Percentiles rank a stretch among this genome's conserved stretches.
These are phyloP conservation scores for Cardiocondyla obscurior DNA, from an alignment of 1,140 invertebrate species.

Conservation along the genomic window DNA sequence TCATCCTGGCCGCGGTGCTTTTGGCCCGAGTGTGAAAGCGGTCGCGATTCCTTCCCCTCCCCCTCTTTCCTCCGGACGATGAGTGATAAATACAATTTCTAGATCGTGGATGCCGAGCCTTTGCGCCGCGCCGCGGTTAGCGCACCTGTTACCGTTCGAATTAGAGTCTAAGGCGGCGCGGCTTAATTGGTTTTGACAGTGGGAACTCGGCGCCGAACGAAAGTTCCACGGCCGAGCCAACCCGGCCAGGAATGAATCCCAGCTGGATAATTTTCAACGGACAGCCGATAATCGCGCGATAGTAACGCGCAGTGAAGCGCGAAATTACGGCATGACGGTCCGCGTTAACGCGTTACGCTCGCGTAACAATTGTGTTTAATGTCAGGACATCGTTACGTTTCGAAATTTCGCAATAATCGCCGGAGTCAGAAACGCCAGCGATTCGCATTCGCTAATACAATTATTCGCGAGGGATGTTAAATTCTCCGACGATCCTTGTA, in stretches of 20 bases:
- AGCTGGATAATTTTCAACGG: not conserved
- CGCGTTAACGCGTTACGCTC: not conserved
- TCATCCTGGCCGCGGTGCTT: not conserved
- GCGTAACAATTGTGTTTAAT: not conserved
- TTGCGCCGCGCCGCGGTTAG: too few relatives aligned
- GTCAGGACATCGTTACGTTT: not conserved
- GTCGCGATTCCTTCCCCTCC: not conserved
- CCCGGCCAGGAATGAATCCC: not conserved
- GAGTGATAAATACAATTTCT: not conserved
- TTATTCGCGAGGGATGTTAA: not conserved
- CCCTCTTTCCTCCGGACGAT: too few relatives aligned
- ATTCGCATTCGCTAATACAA: not conserved
- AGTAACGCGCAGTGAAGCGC: conserved; percentile 7
- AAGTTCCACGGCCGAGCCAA: not conserved
- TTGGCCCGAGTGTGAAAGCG: conserved; percentile 30
- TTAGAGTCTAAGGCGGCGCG: not conserved
- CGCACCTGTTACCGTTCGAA: not conserved
- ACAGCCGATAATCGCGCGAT: not conserved
- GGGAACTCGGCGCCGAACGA: not conserved
- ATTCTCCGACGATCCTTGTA: too few relatives aligned
- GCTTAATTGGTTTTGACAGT: not conserved
- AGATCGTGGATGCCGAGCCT: not conserved
- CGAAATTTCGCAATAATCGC: not conserved
- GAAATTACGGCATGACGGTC: not conserved
- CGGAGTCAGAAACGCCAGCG: not conserved